phyloP scores from a whole-genome alignment of 2,797 vertebrate genomes.

The Hipposideros larvatus region DNA sequence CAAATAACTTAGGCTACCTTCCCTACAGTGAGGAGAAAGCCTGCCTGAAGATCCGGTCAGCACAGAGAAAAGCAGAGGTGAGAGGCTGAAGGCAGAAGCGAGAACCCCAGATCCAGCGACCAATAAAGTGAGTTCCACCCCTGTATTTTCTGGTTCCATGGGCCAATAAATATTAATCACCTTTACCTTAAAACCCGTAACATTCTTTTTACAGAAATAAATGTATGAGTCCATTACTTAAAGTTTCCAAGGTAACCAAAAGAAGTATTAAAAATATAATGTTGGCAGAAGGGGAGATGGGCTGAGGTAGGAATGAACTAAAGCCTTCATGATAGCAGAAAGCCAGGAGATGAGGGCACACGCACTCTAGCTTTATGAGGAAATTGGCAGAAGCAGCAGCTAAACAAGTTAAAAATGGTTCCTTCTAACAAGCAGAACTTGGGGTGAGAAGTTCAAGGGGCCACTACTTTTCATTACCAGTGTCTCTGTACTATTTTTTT shows the following conservation, averaged over 20 bases:
- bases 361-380: conserved; percentile 21
- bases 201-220: conserved; percentile 60
- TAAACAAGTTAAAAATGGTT: not conserved
- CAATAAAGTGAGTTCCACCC: not conserved
- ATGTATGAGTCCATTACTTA: conserved; percentile 60
- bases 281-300: conserved; percentile 54
- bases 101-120: too few species aligned
- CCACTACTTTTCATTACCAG: not conserved
- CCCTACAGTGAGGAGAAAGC: not conserved
- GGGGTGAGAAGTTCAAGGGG: not conserved
- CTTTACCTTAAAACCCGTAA: not conserved
- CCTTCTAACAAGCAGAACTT: conserved; percentile 10
- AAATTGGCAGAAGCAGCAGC: not conserved
- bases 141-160: not conserved
- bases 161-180: not conserved
- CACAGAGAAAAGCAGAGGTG: not conserved
- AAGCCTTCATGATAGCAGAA: not conserved
- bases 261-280: conserved; percentile 68
- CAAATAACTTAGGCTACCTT: not conserved
- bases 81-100: not conserved
- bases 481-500: not conserved
- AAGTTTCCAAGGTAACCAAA: conserved; percentile 74
- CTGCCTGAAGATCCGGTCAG: not conserved
- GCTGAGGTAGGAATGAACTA: conserved; percentile 8
- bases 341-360: not conserved